phyloP scores from a whole-genome alignment of 2,888 invertebrate species.

The Diaprepes abbreviatus region DNA sequence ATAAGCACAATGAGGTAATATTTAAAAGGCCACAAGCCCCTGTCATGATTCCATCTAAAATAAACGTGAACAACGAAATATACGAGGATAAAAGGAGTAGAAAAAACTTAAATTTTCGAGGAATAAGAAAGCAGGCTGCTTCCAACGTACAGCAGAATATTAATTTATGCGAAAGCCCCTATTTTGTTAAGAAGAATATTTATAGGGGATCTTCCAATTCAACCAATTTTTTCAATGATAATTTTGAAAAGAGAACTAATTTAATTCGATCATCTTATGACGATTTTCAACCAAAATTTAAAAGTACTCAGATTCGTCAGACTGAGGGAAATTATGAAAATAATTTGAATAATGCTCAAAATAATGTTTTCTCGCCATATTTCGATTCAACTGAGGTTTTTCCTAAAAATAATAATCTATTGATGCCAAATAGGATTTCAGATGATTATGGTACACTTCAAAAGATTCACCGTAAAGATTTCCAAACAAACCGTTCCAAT shows the following conservation, averaged over 20 bases:
- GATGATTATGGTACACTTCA: neutral
- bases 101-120: neutral
- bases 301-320: conserved; percentile 8
- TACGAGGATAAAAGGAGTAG: neutral
- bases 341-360: neutral
- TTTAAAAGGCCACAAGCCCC: neutral
- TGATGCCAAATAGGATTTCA: neutral
- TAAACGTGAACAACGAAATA: neutral
- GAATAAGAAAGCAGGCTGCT: neutral
- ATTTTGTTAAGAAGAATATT: neutral
- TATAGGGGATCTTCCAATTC: neutral
- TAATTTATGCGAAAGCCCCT: neutral
- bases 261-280: neutral
- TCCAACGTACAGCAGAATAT: neutral
- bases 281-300: neutral
- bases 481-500: too few species aligned
- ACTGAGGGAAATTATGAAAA: neutral
- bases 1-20: neutral
- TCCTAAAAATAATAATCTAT: neutral
- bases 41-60: neutral
- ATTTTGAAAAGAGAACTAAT: neutral
- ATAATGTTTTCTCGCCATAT: neutral
- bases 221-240: too few species aligned
- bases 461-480: too few species aligned
- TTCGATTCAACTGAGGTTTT: too few species aligned